phyloP scores from a whole-genome alignment of 2,888 invertebrate genomes.

The Pammene fasciana region DNA sequence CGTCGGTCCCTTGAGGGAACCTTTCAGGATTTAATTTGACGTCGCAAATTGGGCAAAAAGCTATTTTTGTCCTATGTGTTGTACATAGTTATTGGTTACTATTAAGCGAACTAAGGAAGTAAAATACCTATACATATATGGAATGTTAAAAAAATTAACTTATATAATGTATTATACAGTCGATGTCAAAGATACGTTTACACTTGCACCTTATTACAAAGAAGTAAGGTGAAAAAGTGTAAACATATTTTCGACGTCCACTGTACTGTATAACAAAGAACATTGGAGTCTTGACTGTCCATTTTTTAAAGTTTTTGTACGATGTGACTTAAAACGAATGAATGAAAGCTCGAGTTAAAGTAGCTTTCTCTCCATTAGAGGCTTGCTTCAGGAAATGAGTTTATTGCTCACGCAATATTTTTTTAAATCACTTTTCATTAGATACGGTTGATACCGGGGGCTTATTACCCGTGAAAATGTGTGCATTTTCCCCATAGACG shows the following conservation, averaged over 20 bases:
- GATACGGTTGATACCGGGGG: conserved; percentile 44
- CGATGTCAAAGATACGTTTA: too few relatives aligned
- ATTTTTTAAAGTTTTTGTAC: not conserved
- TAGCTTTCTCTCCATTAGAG: conserved; percentile 17
- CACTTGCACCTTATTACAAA: too few relatives aligned
- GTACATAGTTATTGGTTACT: not conserved
- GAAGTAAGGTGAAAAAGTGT: too few relatives aligned
- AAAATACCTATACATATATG: too few relatives aligned
- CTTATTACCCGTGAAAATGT: conserved; percentile 54
- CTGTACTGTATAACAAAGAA: too few relatives aligned
- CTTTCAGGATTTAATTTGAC: conserved; percentile 49
- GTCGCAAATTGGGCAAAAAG: conserved; percentile 51
- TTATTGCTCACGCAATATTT: conserved; percentile 35
- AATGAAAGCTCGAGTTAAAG: not conserved
- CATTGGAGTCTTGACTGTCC: too few relatives aligned
- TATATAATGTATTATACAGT: too few relatives aligned
- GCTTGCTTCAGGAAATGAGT: conserved; percentile 26
- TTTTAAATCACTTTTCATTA: conserved; percentile 37
- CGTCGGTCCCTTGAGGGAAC: conserved; percentile 40
- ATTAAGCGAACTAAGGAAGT: too few relatives aligned
- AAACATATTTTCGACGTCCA: too few relatives aligned
- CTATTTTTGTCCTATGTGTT: conserved; percentile 39
- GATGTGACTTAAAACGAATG: not conserved
- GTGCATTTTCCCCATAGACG: conserved; percentile 42
- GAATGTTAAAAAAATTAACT: too few relatives aligned